phyloP scores from a whole-genome alignment of 2,888 invertebrate species.

The Thereva unica region DNA sequence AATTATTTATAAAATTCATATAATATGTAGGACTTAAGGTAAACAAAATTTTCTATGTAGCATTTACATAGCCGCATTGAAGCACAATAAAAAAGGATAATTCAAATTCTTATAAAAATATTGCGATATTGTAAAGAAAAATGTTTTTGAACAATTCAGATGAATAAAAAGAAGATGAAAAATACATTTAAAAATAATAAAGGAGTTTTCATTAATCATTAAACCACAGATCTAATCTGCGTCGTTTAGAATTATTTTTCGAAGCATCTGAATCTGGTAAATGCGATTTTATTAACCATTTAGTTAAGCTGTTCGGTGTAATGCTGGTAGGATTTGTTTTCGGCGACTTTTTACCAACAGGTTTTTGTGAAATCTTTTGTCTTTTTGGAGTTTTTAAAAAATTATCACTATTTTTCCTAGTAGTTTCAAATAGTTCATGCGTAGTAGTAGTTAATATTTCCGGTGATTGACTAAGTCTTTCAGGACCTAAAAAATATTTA shows the following conservation, averaged over 20 bases:
- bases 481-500: constrained; percentile 51
- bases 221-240: constrained; percentile 36
- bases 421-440: neutral
- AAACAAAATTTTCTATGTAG: too few species aligned
- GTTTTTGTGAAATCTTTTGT: neutral
- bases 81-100: too few species aligned
- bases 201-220: constrained; percentile 15
- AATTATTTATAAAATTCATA: too few species aligned
- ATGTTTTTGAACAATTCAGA: too few species aligned
- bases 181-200: neutral
- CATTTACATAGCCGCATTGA: too few species aligned
- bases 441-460: neutral
- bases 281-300: constrained; percentile 36
- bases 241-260: constrained; percentile 25
- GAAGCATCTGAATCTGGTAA: neutral
- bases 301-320: constrained; percentile 32
- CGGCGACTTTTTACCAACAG: constrained; percentile 12
- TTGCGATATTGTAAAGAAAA: too few species aligned
- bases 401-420: neutral
- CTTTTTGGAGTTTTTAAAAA: constrained; percentile 19
- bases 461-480: constrained; percentile 15
- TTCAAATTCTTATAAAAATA: too few species aligned
- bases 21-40: too few species aligned
- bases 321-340: neutral
- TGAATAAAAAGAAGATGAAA: too few species aligned